Evolutionary conservation across 2,888 invertebrate species (phyloP).

Genomic region (Andrena fulva): DNA sequence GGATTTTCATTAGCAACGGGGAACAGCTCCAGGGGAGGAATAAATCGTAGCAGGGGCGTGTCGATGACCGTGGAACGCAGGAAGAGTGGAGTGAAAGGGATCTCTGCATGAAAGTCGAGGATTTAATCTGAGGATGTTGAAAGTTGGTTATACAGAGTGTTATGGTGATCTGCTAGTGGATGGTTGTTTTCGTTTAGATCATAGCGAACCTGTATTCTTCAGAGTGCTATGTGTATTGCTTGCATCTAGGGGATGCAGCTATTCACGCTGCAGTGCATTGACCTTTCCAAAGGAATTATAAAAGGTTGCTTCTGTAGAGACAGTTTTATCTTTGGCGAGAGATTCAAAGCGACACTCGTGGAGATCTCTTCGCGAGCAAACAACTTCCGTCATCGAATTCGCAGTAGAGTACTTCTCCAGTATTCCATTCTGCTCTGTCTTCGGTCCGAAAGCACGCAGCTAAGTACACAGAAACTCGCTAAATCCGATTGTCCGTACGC

Average conservation of each 20-base stretch:
- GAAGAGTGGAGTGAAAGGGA: not conserved
- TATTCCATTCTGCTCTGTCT: not conserved
- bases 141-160: not conserved
- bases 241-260: too few relatives aligned
- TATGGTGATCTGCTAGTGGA: too few relatives aligned
- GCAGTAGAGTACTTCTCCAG: conserved; percentile 16
- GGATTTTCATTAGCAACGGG: conserved; percentile 14
- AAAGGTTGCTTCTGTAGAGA: too few relatives aligned
- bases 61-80: not conserved
- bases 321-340: too few relatives aligned
- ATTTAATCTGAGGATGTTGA: not conserved
- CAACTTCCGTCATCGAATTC: conserved; percentile 33
- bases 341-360: not conserved
- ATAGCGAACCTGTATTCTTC: too few relatives aligned
- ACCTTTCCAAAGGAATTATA: too few relatives aligned
- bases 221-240: too few relatives aligned
- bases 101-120: not conserved
- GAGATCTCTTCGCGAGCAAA: not conserved
- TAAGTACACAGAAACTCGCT: conserved; percentile 37
- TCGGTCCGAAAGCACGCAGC: conserved; percentile 11
- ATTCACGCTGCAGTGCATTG: too few relatives aligned
- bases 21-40: not conserved
- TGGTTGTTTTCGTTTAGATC: too few relatives aligned
- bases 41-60: not conserved
- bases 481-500: conserved; percentile 40